Base-by-base conservation (phyloP, 1,140 invertebrate species). In the Coelopa frigida region DNA sequence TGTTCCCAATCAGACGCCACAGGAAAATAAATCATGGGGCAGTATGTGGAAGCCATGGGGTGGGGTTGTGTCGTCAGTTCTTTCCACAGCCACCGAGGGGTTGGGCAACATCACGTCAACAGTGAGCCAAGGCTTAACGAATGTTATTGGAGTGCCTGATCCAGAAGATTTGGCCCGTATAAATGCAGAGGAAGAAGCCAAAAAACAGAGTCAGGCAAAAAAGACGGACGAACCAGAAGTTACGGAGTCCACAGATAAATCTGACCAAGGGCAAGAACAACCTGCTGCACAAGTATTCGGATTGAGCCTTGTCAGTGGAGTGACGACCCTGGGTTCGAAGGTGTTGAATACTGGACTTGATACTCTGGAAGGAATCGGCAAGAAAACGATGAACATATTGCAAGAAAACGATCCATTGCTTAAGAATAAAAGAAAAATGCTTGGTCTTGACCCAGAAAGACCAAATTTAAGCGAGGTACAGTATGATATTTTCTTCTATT, bases 311-410 rank as follows among this genome's bases (percentile, higher is more conserved):
- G 73, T 87, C 7, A 80, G 79, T n/a, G 78, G 79, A 47, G 78
- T 81, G 4, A 77, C 78, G 10, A 74, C 74, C 5, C 70, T 85
- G 31, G 81, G 87, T n/a, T 81, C 75, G 24, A 87, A 84, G 74
- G 83, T 94, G 1, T 78, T 94, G 46, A 76, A 80, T 14, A 85
- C 87, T 22, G 86, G 90, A 37, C 71, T 94, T 17, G 89, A 91
- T 67, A 92, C 91, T 0, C 68, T 95, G 41, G 92, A 95, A 68
- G 83, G 83, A 0, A 87, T 95, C 55, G 91, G 92, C 1, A 93
- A 93, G 58, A 94, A 94, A 62, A 94, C 92, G 0, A 90, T 94
- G 81, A 85, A 89, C 64, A 89, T 91, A 3, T 70, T 94, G 2
- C 89, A 92, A 70, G 89, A 93, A 46, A 87, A 87, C 48, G 89